Conservation (phyloP, 2,113 vertebrate species). For the Chrysochloris asiatica region DNA sequence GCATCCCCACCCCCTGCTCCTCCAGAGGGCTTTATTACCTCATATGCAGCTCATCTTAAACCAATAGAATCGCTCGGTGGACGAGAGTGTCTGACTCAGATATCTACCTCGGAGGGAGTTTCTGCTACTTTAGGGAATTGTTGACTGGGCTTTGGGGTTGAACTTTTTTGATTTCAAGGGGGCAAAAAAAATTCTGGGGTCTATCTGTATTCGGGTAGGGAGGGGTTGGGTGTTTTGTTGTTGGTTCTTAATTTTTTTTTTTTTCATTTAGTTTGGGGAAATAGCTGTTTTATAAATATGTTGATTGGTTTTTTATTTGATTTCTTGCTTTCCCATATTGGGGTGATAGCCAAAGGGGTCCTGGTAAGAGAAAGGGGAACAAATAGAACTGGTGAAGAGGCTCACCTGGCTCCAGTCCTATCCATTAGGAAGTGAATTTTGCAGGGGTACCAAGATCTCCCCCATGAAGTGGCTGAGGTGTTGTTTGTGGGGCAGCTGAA, state of each 20-base stretch:
- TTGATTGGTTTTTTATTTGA: conserved; percentile 6
- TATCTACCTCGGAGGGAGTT: conserved; percentile 82
- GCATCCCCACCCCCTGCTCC: conserved; percentile 62
- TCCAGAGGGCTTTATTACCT: conserved; percentile 80
- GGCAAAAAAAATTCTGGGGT: conserved; percentile 54
- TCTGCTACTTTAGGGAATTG: conserved; percentile 79
- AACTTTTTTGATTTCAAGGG: conserved; percentile 47
- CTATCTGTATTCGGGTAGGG: not conserved
- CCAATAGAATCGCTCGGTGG: conserved; percentile 81
- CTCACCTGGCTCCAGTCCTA: conserved; percentile 13
- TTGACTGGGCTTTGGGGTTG: conserved; percentile 70
- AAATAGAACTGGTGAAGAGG: not conserved
- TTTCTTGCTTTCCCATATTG: conserved; percentile 63
- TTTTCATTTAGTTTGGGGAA: conserved; percentile 64
- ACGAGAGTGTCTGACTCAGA: conserved; percentile 80
- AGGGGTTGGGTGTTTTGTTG: not conserved
- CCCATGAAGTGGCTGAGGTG: not conserved
- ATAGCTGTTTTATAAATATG: conserved; percentile 61
- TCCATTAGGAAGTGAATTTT: conserved; percentile 1
- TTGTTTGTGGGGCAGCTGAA: not conserved
- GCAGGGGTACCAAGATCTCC: not conserved
- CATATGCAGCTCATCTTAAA: conserved; percentile 81
- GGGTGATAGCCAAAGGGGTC: conserved; percentile 66
- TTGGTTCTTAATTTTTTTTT: conserved; percentile 65
- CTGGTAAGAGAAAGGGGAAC: conserved; percentile 35